These are phyloP conservation scores for Sinopyrophorus schimmeli DNA, from an alignment of 2,888 invertebrate species.

Conservation along the genomic window DNA sequence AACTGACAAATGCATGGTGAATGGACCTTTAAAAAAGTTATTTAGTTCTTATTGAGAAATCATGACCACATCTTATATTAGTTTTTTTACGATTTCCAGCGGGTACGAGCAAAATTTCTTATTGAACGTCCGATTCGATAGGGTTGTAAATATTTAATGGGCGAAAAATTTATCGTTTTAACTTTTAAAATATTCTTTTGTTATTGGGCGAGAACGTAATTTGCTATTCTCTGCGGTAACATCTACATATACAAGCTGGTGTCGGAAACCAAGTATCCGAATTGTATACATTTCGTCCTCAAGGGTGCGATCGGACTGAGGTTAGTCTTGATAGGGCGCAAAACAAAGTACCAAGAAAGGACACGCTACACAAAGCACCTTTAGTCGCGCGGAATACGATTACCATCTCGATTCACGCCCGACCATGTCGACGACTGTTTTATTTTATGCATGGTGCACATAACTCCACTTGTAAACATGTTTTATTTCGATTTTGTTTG, in stretches of 20 bases:
- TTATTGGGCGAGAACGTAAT: conserved; percentile 31
- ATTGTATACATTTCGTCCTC: conserved; percentile 38
- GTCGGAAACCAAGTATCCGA: conserved; percentile 29
- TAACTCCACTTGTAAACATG: too few relatives aligned
- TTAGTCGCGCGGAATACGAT: conserved; percentile 27
- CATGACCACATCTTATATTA: too few relatives aligned
- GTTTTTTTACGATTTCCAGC: not conserved
- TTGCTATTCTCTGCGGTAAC: conserved; percentile 34
- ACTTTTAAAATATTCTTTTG: conserved; percentile 22
- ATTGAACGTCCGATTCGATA: not conserved
- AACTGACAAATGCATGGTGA: too few relatives aligned
- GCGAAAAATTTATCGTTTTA: conserved; percentile 13
- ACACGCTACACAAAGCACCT: conserved; percentile 28
- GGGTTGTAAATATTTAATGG: not conserved
- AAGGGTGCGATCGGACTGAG: conserved; percentile 37
- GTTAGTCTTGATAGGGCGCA: conserved; percentile 39
- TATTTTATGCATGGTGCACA: too few relatives aligned
- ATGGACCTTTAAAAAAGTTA: too few relatives aligned
- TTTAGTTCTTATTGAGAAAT: too few relatives aligned
- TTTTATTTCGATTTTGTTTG: too few relatives aligned
- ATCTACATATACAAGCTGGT: conserved; percentile 33
- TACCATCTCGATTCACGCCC: conserved; percentile 28
- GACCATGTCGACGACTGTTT: conserved; percentile 18
- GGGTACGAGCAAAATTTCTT: too few relatives aligned
- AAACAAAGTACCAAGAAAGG: conserved; percentile 37